Base-by-base conservation (phyloP, 2,797 vertebrate genomes). In the Triplophysa yarkandensis region DNA sequence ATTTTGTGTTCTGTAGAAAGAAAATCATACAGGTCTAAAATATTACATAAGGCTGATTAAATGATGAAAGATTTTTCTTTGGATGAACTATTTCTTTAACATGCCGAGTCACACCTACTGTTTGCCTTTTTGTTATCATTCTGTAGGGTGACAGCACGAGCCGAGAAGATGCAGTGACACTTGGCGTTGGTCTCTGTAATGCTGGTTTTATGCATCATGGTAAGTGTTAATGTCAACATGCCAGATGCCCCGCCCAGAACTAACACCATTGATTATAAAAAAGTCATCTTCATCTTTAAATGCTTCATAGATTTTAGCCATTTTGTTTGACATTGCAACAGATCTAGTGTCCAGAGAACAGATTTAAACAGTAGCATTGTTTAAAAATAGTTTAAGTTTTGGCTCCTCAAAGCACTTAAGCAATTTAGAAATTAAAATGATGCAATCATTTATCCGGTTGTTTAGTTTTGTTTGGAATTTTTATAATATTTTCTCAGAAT, bases 141-240 rank as follows among this genome's bases (percentile, higher is more conserved):
- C 21, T 16, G 23, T 86, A 99, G 98, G 98, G 97, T 71, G 98
- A 99, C 89, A 98, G 94, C 86, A 94, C 95, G 78, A 95, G 92
- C 1, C 93, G 97, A 54, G 98, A 99, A 87, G 98, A 99, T 71
- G 97, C 97, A 0, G 97, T 99, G 54, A 94, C 91, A 0, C 92
- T 99, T 21, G 97, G 98, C 2, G 94, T 99, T 76, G 97, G 96
- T 70, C 94, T 99, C 84, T 99, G 98, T 86, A 99, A 99, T 93
- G 98, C 94, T 0, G 94, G 96, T 82, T 98, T 98, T 92, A 95
- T 99, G 97, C 98, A 99, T 84, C 98, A 99, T 0, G 96, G 98
- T 99, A 91, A 94, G 89, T 89, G 25, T 16, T 9, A 7, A 14
- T 62, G 2, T 74, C 5, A 23, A 32, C 2, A 5, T 68, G 39